These are phyloP conservation scores for Noctua pronuba DNA, from an alignment of 2,888 invertebrate species.

Conservation along the genomic window DNA sequence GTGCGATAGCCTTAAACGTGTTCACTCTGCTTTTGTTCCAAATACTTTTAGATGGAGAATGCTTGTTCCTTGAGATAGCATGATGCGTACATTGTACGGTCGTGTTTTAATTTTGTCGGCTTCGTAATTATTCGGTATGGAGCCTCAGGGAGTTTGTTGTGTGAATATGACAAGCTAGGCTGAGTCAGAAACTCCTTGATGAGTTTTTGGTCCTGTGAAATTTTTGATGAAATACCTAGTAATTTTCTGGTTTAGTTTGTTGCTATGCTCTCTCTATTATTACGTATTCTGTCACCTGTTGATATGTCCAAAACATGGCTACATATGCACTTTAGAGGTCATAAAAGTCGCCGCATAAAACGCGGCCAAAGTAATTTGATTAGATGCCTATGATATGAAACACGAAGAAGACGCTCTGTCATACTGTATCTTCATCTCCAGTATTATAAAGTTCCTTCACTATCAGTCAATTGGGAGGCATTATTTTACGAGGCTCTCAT, in stretches of 20 bases:
- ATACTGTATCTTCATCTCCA: background rate
- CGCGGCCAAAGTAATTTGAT: no score
- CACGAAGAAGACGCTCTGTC: no score
- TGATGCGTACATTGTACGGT: constrained; percentile 18
- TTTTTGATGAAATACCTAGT: background rate
- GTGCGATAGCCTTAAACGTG: constrained; percentile 14
- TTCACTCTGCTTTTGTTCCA: constrained; percentile 46
- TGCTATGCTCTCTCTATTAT: background rate
- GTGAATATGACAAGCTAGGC: constrained; percentile 23
- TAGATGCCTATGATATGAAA: no score
- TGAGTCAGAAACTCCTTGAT: constrained; percentile 31
- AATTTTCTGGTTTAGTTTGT: background rate
- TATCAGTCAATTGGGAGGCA: background rate
- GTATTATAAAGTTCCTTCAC: background rate
- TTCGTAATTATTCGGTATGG: constrained; percentile 42
- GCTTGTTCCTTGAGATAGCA: constrained; percentile 56
- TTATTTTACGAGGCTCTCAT: no score
- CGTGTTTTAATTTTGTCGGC: constrained; percentile 47
- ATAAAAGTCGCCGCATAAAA: background rate
- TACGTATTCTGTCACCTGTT: background rate
- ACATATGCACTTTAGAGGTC: background rate
- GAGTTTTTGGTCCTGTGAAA: constrained; percentile 7
- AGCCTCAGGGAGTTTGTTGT: constrained; percentile 47
- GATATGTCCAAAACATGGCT: background rate
- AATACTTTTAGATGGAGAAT: constrained; percentile 52